Conservation (phyloP, 2,888 invertebrate genomes). For the Tipula vernalis region DNA sequence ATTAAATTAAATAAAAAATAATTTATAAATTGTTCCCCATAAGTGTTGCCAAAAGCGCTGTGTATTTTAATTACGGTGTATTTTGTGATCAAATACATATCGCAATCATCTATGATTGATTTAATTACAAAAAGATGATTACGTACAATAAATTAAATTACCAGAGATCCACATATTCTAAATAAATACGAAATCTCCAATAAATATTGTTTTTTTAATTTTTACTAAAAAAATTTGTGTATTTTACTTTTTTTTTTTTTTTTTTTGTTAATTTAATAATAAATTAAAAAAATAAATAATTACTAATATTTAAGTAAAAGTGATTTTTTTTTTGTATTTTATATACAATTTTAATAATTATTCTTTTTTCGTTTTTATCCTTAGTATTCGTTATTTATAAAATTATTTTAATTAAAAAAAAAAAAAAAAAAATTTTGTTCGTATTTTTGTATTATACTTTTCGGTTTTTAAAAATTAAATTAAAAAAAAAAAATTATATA, state of each 20-base stretch:
- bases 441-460: not conserved
- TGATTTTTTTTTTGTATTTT: not conserved
- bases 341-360: not conserved
- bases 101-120: not conserved
- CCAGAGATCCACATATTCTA: not conserved
- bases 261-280: not conserved
- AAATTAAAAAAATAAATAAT: not conserved
- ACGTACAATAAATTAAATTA: not conserved
- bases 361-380: not conserved
- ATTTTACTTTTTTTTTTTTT: not conserved
- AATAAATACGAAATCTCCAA: not conserved
- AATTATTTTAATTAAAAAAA: not conserved
- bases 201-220: not conserved
- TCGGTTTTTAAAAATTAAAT: not conserved
- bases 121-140: not conserved
- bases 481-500: not conserved
- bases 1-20: not conserved
- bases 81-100: conserved; percentile 1
- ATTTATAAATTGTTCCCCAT: not conserved
- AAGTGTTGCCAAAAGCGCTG: conserved; percentile 9
- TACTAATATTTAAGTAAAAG: not conserved
- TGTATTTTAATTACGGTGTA: not conserved
- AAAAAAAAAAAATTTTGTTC: not conserved
- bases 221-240: not conserved
- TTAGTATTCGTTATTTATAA: not conserved